Base-by-base conservation (phyloP, 2,888 invertebrate species). In the Brachyopa scutellaris region DNA sequence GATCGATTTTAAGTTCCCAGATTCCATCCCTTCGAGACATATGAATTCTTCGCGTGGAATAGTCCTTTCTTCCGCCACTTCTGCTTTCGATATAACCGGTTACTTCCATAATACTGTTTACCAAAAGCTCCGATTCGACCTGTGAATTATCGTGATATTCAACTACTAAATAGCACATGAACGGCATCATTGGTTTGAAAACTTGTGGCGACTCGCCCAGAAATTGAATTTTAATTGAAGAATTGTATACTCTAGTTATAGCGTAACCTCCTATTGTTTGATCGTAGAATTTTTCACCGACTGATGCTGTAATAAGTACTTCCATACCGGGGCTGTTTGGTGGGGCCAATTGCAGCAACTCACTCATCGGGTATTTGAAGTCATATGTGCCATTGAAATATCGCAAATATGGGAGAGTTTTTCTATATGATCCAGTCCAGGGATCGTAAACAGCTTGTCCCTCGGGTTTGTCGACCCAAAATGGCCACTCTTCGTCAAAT, bases 131-230 rank as follows among this genome's bases (percentile, higher is more conserved):
- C 1, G 89, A 85, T 17, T 94, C 92, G 17, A 97, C 91, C 0
- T 94, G 94, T 0, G 98, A 97, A 1, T 97, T 96, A 90, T 99
- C 98, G 89, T 97, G 96, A 90, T 96, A 97, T 1, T 97, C 96
- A 0, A 97, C 96, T 7, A 95, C 95, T 87, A 98, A 92, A 93
- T 97, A 97, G 51, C 94, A 92, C 82, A 94, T 95, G 87, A 97
- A 95, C 0, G 97, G 97, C 96, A 98, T 97, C 6, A 96, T 93
- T 0, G 99, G 98, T 89, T 98, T 99, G 91, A 98, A 98, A 11
- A 99, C 95, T 90, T 98, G 97, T 5, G 98, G 96, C 0, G 95
- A 93, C 29, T 96, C 97, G 0, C 98, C 99, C 1, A 98, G 92
- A 90, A 98, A 97, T 33, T 94, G 92, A 0, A 98, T 93, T 62